Evolutionary conservation across 1,140 invertebrate genomes (phyloP).

Genomic region (Sipha flava): DNA sequence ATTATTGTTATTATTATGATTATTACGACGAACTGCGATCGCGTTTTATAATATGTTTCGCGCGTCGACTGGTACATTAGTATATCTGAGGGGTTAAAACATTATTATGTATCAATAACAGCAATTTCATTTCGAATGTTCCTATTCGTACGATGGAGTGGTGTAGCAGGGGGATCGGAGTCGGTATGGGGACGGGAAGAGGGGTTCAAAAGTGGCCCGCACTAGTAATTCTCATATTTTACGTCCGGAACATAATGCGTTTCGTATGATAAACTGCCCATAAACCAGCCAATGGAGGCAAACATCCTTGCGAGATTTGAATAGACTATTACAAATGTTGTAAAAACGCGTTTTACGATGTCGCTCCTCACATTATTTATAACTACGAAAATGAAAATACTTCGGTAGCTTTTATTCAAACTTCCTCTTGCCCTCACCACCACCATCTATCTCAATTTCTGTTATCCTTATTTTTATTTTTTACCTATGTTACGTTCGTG

Average conservation of each 20-base stretch:
- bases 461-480: neutral
- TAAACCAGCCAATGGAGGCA: neutral
- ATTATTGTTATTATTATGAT: no score
- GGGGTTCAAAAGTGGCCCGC: neutral
- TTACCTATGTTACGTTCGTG: neutral
- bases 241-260: neutral
- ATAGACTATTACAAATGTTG: constrained; percentile 4
- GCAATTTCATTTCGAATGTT: neutral
- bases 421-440: neutral
- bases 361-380: constrained; percentile 11
- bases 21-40: no score
- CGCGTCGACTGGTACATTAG: neutral
- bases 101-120: neutral
- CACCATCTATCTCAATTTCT: neutral
- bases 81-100: neutral
- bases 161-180: no score
- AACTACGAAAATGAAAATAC: constrained; percentile 20
- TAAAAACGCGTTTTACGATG: constrained; percentile 25
- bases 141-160: no score
- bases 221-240: constrained; percentile 16
- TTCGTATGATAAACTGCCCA: constrained; percentile 7
- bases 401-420: constrained; percentile 9
- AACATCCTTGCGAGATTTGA: neutral
- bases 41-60: no score
- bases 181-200: neutral